Conservation (phyloP, 2,113 vertebrate species). For the Brachypteracias leptosomus region DNA sequence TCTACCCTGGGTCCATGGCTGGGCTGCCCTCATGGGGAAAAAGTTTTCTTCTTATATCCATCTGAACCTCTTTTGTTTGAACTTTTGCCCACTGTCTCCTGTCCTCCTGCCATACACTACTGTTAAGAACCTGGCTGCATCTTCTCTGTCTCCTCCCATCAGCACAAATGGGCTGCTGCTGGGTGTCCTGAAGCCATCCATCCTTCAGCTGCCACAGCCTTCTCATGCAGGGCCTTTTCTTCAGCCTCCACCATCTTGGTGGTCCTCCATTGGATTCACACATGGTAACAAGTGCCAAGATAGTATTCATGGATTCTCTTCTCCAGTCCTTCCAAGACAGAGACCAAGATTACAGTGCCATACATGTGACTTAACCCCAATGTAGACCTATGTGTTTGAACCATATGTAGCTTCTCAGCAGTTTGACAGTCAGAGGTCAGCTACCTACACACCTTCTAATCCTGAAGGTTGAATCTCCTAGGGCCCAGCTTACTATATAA, state of each 20-base stretch:
- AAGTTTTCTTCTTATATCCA: background rate
- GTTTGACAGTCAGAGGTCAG: background rate
- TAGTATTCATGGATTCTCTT: background rate
- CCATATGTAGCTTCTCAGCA: background rate
- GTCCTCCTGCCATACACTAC: rapidly evolving
- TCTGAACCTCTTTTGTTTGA: background rate
- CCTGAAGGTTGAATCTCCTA: constrained; percentile 28
- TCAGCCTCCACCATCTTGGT: background rate
- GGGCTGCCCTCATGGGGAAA: background rate
- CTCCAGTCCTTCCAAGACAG: background rate
- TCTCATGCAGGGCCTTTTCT: background rate
- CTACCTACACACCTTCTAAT: constrained; percentile 36
- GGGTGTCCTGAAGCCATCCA: background rate
- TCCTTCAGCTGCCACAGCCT: background rate
- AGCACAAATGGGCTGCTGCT: background rate
- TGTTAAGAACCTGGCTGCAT: background rate
- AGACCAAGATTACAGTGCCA: background rate
- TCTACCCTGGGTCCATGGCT: background rate
- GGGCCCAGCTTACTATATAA: constrained; percentile 26
- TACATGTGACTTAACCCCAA: background rate
- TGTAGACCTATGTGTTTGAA: background rate
- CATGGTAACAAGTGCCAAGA: background rate
- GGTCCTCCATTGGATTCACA: rapidly evolving
- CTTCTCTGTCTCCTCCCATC: rapidly evolving
- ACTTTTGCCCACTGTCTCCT: background rate